Conservation (phyloP, 2,888 invertebrate species). For the Limnephilus rhombicus region DNA sequence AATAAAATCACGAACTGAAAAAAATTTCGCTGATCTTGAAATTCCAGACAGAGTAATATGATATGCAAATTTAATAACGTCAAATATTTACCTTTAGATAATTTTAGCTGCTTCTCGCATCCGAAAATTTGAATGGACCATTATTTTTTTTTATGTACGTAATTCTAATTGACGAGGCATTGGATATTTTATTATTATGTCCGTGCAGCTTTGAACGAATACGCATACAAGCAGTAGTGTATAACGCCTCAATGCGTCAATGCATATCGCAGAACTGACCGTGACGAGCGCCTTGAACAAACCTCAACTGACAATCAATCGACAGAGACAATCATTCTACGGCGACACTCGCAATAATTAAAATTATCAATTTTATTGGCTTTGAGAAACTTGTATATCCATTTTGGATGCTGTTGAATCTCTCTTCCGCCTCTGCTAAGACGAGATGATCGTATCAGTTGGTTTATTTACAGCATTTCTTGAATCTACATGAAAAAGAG, state of each 20-base stretch:
- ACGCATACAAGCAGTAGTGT: neutral
- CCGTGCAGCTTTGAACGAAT: neutral
- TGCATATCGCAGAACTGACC: constrained; percentile 4
- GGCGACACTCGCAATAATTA: neutral
- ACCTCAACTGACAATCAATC: neutral
- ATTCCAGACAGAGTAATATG: too few relatives aligned
- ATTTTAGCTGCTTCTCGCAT: too few relatives aligned
- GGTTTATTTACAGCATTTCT: neutral
- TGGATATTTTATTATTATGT: neutral
- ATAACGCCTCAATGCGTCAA: neutral
- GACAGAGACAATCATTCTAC: neutral
- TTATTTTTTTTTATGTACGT: too few relatives aligned
- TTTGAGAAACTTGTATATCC: constrained; percentile 27
- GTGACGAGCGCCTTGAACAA: constrained; percentile 31
- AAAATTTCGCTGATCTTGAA: too few relatives aligned
- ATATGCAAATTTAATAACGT: too few relatives aligned
- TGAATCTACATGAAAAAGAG: neutral
- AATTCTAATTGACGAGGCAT: too few relatives aligned
- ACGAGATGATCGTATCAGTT: neutral
- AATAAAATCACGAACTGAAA: too few relatives aligned
- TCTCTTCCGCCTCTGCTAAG: neutral
- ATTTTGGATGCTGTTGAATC: neutral
- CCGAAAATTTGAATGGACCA: too few relatives aligned
- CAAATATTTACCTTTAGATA: too few relatives aligned
- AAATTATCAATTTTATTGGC: neutral